A percentile compares a stretch with the other conserved stretches of the same genome.
Conservation (phyloP, 2,113 vertebrate genomes). For the Smithornis capensis region DNA sequence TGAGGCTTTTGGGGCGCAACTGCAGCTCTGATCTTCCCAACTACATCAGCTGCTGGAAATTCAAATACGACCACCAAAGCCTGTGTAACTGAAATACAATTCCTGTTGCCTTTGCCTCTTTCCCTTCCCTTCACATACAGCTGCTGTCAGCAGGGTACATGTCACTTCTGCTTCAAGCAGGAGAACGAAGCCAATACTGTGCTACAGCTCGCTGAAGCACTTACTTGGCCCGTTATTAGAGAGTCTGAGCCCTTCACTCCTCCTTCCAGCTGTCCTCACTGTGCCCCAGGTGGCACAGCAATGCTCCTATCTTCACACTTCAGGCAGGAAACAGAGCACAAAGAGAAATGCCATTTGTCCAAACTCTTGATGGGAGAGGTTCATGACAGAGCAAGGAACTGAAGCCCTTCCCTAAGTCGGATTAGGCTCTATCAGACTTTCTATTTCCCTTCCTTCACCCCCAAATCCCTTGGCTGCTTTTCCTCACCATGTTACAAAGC, state of each 20-base stretch:
- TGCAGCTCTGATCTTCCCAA: neutral
- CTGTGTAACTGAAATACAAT: neutral
- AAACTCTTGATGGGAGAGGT: slow-evolving; percentile 27
- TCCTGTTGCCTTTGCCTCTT: neutral
- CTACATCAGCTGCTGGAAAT: neutral
- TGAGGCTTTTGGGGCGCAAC: neutral
- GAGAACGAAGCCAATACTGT: slow-evolving; percentile 35
- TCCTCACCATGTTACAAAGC: neutral
- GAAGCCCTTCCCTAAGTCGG: slow-evolving; percentile 16
- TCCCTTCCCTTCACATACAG: neutral
- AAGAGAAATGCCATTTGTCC: slow-evolving; percentile 54
- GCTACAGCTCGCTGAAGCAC: slow-evolving; percentile 63
- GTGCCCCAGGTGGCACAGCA: slow-evolving; percentile 54
- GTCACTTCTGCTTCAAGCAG: slow-evolving; percentile 46
- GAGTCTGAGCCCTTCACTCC: slow-evolving; percentile 48
- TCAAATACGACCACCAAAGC: neutral
- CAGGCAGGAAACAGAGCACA: slow-evolving; percentile 65
- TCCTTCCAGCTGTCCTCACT: slow-evolving; percentile 54
- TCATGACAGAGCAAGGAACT: slow-evolving; percentile 18
- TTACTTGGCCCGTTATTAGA: slow-evolving; percentile 55
- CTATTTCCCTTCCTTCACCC: neutral
- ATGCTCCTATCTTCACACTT: slow-evolving; percentile 58
- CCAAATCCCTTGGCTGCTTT: slow-evolving; percentile 1
- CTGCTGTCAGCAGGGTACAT: slow-evolving; percentile 49
- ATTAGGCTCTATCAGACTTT: slow-evolving; percentile 40